A percentile compares a stretch with the other conserved stretches of the same genome.
Evolutionary conservation across 30 jellyfish, hydroid and myxozoan species (phyloP).

Genomic region (Catostylus mosaicus): DNA sequence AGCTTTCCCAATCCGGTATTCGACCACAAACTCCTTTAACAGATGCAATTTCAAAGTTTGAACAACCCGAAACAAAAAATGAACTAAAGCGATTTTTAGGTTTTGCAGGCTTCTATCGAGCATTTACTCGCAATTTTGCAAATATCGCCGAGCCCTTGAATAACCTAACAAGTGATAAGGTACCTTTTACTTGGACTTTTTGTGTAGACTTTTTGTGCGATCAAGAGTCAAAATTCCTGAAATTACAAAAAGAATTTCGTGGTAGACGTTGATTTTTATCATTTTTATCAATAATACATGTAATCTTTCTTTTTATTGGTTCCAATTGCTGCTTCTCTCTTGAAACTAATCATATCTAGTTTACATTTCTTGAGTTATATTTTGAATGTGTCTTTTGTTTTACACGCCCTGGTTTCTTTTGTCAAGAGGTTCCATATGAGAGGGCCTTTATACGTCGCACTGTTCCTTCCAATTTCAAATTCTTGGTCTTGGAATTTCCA

Average conservation of each 20-base stretch:
- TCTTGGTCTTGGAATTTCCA: slow-evolving; percentile 13
- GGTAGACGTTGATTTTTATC: slow-evolving; percentile 22
- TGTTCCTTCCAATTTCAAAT: slow-evolving; percentile 7
- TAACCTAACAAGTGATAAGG: too few relatives aligned
- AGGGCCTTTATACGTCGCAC: slow-evolving; percentile 5
- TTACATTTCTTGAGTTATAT: slow-evolving; percentile 4
- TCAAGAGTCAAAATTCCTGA: not conserved
- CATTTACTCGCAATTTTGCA: slow-evolving; percentile 21
- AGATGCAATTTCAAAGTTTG: slow-evolving; percentile 1
- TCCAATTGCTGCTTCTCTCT: not conserved
- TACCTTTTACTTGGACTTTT: slow-evolving; percentile 18
- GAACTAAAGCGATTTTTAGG: slow-evolving; percentile 3
- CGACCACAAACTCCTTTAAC: slow-evolving; percentile 5
- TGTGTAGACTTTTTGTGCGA: not conserved
- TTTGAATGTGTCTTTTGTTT: slow-evolving; percentile 5
- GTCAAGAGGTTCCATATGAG: slow-evolving; percentile 16
- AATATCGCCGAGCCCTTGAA: slow-evolving; percentile 17
- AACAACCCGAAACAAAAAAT: slow-evolving; percentile 11
- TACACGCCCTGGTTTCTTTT: slow-evolving; percentile 4
- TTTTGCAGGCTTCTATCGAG: slow-evolving; percentile 39
- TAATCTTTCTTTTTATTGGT: not conserved
- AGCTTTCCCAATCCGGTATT: slow-evolving; percentile 7
- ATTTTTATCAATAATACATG: not conserved
- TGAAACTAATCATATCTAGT: slow-evolving; percentile 9
- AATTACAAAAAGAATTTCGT: not conserved